Evolutionary conservation across 2,888 invertebrate genomes (phyloP).

Genomic region (Thymelicus lineola): DNA sequence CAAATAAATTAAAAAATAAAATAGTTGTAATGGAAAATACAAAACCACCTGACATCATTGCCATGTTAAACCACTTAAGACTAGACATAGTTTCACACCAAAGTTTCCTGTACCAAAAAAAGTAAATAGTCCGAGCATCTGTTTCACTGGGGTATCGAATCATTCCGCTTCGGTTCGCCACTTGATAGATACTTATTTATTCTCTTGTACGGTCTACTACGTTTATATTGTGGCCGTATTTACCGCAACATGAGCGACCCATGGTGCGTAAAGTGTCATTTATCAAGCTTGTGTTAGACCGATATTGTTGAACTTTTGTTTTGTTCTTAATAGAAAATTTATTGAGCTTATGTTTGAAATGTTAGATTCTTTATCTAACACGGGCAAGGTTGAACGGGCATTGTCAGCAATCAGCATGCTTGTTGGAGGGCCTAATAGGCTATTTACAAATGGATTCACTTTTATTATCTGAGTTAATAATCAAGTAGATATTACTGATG

Average conservation of each 20-base stretch:
- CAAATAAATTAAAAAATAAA: too few species aligned
- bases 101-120: neutral
- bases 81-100: too few species aligned
- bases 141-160: constrained; percentile 49
- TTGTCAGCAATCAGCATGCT: too few species aligned
- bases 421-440: too few species aligned
- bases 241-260: constrained; percentile 2
- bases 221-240: constrained; percentile 19
- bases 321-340: constrained; percentile 1
- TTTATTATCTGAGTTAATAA: too few species aligned
- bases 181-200: constrained; percentile 53
- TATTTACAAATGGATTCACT: too few species aligned
- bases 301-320: constrained; percentile 3
- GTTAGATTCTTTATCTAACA: too few species aligned
- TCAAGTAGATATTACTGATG: too few species aligned
- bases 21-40: too few species aligned
- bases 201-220: constrained; percentile 37
- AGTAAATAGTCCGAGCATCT: constrained; percentile 42
- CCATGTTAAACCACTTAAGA: too few species aligned
- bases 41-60: too few species aligned
- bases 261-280: constrained; percentile 14
- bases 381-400: too few species aligned
- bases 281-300: constrained; percentile 12
- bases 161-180: constrained; percentile 48
- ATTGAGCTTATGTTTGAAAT: neutral